These are phyloP conservation scores for Troides aeacus DNA, from an alignment of 2,888 invertebrate species.

Conservation along the genomic window DNA sequence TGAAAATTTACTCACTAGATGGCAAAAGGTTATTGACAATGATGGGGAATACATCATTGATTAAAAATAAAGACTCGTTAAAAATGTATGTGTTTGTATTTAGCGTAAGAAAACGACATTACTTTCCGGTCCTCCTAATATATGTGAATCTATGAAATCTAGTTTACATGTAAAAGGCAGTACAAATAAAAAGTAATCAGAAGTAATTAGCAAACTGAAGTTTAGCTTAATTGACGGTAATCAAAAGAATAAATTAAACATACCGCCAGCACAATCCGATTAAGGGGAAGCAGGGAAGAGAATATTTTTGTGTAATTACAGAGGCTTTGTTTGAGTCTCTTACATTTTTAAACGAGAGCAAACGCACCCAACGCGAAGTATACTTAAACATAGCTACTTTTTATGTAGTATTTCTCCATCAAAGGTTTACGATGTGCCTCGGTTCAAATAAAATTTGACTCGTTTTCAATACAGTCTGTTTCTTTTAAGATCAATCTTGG, in stretches of 20 bases:
- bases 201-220: not conserved
- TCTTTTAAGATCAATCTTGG: not conserved
- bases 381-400: not conserved
- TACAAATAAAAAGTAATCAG: not conserved
- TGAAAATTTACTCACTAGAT: no score
- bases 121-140: no score
- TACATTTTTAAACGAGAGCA: not conserved
- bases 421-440: not conserved
- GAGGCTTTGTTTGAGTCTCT: not conserved
- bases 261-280: not conserved
- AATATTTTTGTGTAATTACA: slow-evolving; percentile 4
- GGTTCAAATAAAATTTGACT: no score
- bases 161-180: no score
- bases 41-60: no score
- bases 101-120: no score
- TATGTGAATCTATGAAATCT: no score
- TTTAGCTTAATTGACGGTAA: not conserved
- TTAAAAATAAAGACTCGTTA: no score
- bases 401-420: not conserved
- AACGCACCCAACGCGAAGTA: not conserved
- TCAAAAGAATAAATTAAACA: not conserved
- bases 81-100: no score
- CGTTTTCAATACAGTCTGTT: not conserved
- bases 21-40: no score
- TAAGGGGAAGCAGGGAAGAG: not conserved